Evolutionary conservation across 2,888 invertebrate species (phyloP), one percentile per base, ranked within the genome.

Genomic region (Tenthredo livida): DNA sequence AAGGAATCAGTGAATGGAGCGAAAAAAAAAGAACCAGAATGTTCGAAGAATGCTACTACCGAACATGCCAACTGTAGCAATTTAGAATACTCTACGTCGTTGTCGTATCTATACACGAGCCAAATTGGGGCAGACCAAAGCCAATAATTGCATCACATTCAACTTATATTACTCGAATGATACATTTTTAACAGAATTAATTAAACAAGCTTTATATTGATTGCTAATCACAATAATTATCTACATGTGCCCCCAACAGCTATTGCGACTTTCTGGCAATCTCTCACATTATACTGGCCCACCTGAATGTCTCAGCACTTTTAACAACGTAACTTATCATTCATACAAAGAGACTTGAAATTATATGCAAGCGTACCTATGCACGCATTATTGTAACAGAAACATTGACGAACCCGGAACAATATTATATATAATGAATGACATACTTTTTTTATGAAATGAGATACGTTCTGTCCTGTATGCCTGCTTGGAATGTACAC

Each of bases 401-500:
- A 61, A 21, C 61, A 65, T 12, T 25, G 0, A 33, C 29, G 15
- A 33, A 29, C 65, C n/a, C 6, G 29, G 29, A 65, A 15, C 25
- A 29, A 67, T 67, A 29, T 29, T 29, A 29, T 29, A 4, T 25
- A 67, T 29, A 33, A 61, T 25, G 25, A 12, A 12, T 12, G 61
- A 3, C 25, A 25, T 21, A 25, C 21, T 9, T 67, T 17, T 17
- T 12, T 25, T 12, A 67, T 67, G 67, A 33, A 33, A 33, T 17
- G 17, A 17, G 67, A 33, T 17, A 33, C 25, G 33, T 17, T 33
- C 6, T 15, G 17, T 17, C 67, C 15, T 25, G n/a, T n/a, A 54
- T 54, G 33, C 33, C 33, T 67, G 67, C 33, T 67, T 33, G 67
- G 67, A 67, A 67, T 67, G 67, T 67, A 54, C n/a, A 54, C 54